Evolutionary conservation across 92 coral and sea anemone genomes (phyloP).

Genomic region (Epizoanthus rinbou): DNA sequence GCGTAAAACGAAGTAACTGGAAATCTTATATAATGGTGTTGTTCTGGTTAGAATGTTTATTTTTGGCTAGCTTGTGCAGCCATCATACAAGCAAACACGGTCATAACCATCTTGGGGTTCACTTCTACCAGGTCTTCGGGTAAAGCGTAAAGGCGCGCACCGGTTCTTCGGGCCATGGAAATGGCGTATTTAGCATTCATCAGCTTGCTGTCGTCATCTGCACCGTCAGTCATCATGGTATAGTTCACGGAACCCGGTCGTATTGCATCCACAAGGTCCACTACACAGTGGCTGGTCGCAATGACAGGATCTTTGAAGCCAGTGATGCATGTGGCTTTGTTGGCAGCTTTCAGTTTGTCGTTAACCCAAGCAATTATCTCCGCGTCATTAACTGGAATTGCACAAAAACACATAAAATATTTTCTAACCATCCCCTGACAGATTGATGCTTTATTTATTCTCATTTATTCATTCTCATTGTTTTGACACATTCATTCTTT

Average conservation of each 20-base stretch:
- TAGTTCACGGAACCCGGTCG: slow-evolving; percentile 81
- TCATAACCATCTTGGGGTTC: slow-evolving; percentile 94
- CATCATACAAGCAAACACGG: slow-evolving; percentile 98
- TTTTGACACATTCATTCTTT: too few species aligned
- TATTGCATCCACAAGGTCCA: slow-evolving; percentile 91
- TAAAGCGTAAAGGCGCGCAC: slow-evolving; percentile 90
- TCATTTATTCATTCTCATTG: too few species aligned
- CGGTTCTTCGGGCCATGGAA: slow-evolving; percentile 96
- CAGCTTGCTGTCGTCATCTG: slow-evolving; percentile 70
- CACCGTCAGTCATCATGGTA: slow-evolving; percentile 60
- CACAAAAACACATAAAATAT: not conserved
- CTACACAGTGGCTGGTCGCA: slow-evolving; percentile 65
- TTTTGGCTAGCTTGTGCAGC: slow-evolving; percentile 50
- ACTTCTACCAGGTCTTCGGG: slow-evolving; percentile 98
- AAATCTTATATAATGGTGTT: too few species aligned
- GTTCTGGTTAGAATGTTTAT: not conserved
- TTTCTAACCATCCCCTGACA: not conserved
- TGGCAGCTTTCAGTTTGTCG: slow-evolving; percentile 70
- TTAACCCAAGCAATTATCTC: slow-evolving; percentile 88
- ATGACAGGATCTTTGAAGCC: slow-evolving; percentile 86
- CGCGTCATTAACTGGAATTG: slow-evolving; percentile 70
- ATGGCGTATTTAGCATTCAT: slow-evolving; percentile 96
- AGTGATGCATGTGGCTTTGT: slow-evolving; percentile 62
- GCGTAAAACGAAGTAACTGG: too few species aligned
- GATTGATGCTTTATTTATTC: not conserved